Conservation (phyloP, 2,113 vertebrate species). For the Malurus alboscapulatus region DNA sequence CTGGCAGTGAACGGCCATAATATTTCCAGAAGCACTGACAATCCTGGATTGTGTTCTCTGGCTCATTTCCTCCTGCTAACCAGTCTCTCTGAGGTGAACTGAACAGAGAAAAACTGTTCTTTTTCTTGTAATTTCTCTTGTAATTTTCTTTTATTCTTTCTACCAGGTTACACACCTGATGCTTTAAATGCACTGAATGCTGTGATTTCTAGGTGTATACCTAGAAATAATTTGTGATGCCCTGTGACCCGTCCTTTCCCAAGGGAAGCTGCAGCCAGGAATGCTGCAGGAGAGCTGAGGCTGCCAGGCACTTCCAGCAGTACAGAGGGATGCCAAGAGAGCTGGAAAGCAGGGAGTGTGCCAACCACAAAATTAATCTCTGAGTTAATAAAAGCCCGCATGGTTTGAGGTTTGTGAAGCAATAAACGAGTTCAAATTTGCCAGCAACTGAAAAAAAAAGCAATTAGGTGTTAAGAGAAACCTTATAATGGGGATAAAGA, state of each 20-base stretch:
- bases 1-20: neutral
- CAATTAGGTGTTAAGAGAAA: slow-evolving; percentile 33
- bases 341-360: slow-evolving; percentile 20
- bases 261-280: neutral
- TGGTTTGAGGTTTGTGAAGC: slow-evolving; percentile 52
- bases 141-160: neutral
- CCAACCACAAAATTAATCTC: slow-evolving; percentile 50
- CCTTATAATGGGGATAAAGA: slow-evolving; percentile 14
- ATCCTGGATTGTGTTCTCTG: neutral
- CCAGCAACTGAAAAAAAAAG: slow-evolving; percentile 15
- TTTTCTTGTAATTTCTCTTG: neutral
- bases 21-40: neutral
- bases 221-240: neutral
- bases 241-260: neutral
- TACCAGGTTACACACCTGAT: neutral
- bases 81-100: neutral
- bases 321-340: neutral
- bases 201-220: neutral
- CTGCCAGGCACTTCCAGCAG: neutral
- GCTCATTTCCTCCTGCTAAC: neutral
- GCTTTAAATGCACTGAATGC: neutral
- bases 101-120: neutral
- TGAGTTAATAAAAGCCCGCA: slow-evolving; percentile 36
- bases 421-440: slow-evolving; percentile 47
- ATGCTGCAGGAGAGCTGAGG: neutral